phyloP scores from a whole-genome alignment of 2,888 invertebrate species.

The Coelogynopora nodosa region DNA sequence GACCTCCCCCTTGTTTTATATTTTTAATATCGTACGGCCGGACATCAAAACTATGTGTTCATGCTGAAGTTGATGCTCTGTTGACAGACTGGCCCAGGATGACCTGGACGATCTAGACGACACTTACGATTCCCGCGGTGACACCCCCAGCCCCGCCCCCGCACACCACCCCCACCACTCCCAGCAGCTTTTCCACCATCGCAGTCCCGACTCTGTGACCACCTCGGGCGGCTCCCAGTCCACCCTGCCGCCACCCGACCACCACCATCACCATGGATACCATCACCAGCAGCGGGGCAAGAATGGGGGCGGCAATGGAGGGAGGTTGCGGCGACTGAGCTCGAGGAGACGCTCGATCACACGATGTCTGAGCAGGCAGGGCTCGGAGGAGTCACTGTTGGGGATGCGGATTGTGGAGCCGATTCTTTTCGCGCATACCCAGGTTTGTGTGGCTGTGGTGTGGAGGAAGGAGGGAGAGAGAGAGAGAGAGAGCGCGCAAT shows the following conservation, averaged over 20 bases:
- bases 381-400: slow-evolving; percentile 32
- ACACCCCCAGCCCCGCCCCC: slow-evolving; percentile 42
- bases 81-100: neutral
- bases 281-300: neutral
- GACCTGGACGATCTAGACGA: neutral
- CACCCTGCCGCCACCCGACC: neutral
- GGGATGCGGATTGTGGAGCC: slow-evolving; percentile 37
- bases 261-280: neutral
- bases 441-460: too few species aligned
- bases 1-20: too few species aligned
- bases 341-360: slow-evolving; percentile 1
- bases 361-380: slow-evolving; percentile 37
- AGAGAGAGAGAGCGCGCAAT: too few species aligned
- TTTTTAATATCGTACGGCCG: too few species aligned
- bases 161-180: neutral
- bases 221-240: neutral
- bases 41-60: too few species aligned
- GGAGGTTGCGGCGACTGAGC: neutral
- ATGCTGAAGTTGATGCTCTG: neutral
- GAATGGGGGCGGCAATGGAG: neutral
- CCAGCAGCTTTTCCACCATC: neutral
- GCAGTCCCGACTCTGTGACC: neutral
- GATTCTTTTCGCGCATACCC: slow-evolving; percentile 40
- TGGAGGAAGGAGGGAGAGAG: too few species aligned
- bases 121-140: slow-evolving; percentile 13